phyloP scores from a whole-genome alignment of 2,888 invertebrate species.

The Drosophila paramelanica region DNA sequence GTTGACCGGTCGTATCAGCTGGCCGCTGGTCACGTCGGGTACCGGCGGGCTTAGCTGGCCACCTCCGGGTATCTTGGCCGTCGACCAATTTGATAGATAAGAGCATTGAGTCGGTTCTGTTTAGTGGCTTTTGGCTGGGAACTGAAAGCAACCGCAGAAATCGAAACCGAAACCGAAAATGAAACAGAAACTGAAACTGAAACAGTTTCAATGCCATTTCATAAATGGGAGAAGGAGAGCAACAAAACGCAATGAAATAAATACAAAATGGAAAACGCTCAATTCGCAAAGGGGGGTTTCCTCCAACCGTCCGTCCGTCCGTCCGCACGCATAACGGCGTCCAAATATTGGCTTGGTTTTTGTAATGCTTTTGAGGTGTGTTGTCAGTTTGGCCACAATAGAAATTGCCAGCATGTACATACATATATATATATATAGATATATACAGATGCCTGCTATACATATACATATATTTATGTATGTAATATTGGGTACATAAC shows the following conservation, averaged over 20 bases:
- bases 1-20: conserved; percentile 22
- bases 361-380: conserved; percentile 80
- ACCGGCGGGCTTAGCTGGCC: neutral
- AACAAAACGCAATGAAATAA: conserved; percentile 75
- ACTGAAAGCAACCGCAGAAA: conserved; percentile 40
- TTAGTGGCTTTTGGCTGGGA: conserved; percentile 8
- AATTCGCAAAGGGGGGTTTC: neutral
- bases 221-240: conserved; percentile 60
- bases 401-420: neutral
- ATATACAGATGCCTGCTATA: no score
- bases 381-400: conserved; percentile 60
- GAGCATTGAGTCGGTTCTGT: conserved; percentile 54
- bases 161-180: conserved; percentile 14
- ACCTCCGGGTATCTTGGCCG: conserved; percentile 46
- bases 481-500: conserved; percentile 30
- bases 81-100: conserved; percentile 75
- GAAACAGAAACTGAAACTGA: conserved; percentile 29
- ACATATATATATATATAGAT: conserved; percentile 1
- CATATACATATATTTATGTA: neutral
- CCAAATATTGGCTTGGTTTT: conserved; percentile 79
- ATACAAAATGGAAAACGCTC: conserved; percentile 70
- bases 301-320: neutral
- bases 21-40: conserved; percentile 18
- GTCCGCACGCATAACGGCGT: conserved; percentile 58
- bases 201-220: conserved; percentile 77